These are phyloP conservation scores for Petrocephalus zakoni DNA, from an alignment of 2,113 vertebrate genomes.

Conservation along the genomic window DNA sequence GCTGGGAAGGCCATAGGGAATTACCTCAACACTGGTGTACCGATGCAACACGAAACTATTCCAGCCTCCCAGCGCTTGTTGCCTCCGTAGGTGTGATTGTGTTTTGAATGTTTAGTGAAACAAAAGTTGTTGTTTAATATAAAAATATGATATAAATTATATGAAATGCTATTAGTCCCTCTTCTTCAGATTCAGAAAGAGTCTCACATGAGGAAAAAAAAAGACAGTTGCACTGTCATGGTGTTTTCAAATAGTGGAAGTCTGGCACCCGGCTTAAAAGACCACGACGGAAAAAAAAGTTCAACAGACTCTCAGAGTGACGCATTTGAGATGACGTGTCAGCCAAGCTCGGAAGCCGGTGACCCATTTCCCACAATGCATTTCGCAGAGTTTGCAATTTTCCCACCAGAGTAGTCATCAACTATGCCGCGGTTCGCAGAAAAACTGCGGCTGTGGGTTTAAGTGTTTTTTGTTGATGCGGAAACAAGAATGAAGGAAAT, in stretches of 20 bases:
- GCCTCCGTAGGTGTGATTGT: neutral
- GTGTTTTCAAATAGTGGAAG: neutral
- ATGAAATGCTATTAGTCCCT: neutral
- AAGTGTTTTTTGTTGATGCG: neutral
- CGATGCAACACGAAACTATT: neutral
- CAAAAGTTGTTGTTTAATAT: neutral
- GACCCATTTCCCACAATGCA: slow-evolving; percentile 5
- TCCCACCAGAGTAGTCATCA: neutral
- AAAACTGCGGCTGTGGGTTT: neutral
- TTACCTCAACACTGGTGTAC: neutral
- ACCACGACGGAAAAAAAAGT: neutral
- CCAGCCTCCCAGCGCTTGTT: neutral
- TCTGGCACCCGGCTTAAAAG: neutral
- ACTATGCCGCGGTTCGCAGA: neutral
- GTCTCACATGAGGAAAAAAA: neutral
- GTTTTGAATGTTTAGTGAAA: neutral
- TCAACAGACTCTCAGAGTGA: neutral
- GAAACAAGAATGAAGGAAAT: neutral
- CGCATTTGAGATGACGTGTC: neutral
- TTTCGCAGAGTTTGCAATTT: neutral
- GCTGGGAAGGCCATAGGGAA: neutral
- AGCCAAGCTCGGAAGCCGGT: neutral
- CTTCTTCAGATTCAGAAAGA: neutral
- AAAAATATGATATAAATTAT: neutral
- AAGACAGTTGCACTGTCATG: neutral